Evolutionary conservation across 2,888 invertebrate genomes (phyloP).

Genomic region (Eustalomyia histrio): DNA sequence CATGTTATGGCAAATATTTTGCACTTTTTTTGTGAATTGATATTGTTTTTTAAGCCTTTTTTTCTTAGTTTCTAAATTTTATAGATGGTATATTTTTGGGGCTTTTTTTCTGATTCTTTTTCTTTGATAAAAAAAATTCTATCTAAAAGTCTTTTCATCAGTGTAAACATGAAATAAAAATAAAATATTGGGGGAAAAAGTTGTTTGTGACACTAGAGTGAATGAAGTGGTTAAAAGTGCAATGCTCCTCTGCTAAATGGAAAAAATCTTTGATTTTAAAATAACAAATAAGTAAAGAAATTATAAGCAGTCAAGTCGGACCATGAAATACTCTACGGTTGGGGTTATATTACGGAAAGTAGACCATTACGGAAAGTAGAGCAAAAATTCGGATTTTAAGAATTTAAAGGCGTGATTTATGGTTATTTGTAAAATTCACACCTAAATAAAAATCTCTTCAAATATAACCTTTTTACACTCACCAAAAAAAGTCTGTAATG

Average conservation of each 20-base stretch:
- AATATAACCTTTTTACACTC: too few relatives aligned
- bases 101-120: not conserved
- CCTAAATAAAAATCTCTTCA: too few relatives aligned
- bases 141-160: not conserved
- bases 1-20: slow-evolving; percentile 1
- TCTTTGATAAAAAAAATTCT: not conserved
- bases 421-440: too few relatives aligned
- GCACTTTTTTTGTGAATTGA: slow-evolving; percentile 8
- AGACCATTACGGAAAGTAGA: too few relatives aligned
- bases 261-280: not conserved
- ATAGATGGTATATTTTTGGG: not conserved
- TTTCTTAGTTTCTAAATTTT: slow-evolving; percentile 13
- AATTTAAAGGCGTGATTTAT: too few relatives aligned
- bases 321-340: too few relatives aligned
- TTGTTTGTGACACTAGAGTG: not conserved
- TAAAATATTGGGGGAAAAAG: not conserved
- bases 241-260: not conserved
- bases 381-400: too few relatives aligned
- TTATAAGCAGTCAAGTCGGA: too few relatives aligned
- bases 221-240: not conserved
- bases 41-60: slow-evolving; percentile 5
- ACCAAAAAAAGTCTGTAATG: too few relatives aligned
- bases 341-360: too few relatives aligned
- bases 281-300: too few relatives aligned
- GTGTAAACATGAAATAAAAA: not conserved